Conservation (phyloP, 35 echinoderm and acorn worm genomes). For the Acanthaster planci region DNA sequence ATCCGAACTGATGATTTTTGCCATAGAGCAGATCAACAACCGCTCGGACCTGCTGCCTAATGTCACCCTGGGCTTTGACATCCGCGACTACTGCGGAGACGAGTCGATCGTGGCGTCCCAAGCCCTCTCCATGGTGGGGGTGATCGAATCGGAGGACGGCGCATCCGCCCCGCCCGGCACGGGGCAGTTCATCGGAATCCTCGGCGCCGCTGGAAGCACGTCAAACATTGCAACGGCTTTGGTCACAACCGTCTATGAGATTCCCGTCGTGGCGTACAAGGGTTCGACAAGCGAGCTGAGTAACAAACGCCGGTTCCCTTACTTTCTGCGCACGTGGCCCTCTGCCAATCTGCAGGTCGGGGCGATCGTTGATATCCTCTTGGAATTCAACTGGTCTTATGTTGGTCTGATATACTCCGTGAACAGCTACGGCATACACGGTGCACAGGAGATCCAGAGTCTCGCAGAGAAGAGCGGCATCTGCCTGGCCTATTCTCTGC, state of each 20-base stretch:
- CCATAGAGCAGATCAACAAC: conserved; percentile 38
- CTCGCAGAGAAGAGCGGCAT: conserved; percentile 34
- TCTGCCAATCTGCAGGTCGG: conserved; percentile 43
- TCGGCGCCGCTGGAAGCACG: conserved; percentile 3
- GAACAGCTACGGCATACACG: conserved; percentile 36
- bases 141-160: neutral
- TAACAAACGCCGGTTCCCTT: conserved; percentile 39
- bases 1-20: conserved; percentile 40
- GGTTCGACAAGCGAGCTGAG: conserved; percentile 42
- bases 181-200: conserved; percentile 11
- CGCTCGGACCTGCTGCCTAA: conserved; percentile 31
- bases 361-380: conserved; percentile 45
- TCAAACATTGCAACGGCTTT: neutral
- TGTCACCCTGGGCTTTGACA: conserved; percentile 32
- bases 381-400: conserved; percentile 46
- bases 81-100: conserved; percentile 35
- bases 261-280: conserved; percentile 43
- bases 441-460: conserved; percentile 19
- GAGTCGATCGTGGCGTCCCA: conserved; percentile 17
- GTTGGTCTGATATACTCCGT: conserved; percentile 36
- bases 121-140: neutral
- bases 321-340: conserved; percentile 44
- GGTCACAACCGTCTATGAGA: neutral
- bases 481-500: conserved; percentile 28
- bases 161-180: too few species aligned